Evolutionary conservation across 1,140 invertebrate genomes (phyloP), one percentile per base, ranked within the genome.

Genomic region (Trigoniulus corallinus): DNA sequence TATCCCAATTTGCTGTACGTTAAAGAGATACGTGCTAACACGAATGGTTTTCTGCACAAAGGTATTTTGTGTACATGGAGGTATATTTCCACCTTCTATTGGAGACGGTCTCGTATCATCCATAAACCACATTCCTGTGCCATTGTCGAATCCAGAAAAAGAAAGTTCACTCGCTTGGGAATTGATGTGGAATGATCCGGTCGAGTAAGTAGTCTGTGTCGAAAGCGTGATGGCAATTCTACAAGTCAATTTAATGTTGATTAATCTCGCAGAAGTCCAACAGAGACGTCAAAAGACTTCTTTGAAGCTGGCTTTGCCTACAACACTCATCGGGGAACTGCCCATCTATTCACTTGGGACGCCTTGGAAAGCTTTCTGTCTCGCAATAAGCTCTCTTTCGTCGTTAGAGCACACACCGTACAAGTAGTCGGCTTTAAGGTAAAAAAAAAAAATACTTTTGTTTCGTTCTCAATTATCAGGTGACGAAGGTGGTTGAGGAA

Each of bases 101-200:
- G 73, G 62, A 71, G 21, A 45, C 24, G 61, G 77, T 63, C 60
- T 69, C 69, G 53, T 70, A 64, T 51, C 65, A 68, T 47, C 61
- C 58, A 54, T 74, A 64, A 67, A 81, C 56, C 70, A 73, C 37
- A 76, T 83, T 52, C 79, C 79, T 0, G 65, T 69, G 34, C 77
- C 78, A 1, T 60, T 84, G 29, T 60, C 64, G n/a, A 67, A 76
- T 26, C 80, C 80, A 0, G 74, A 80, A 52, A 62, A 66, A 47
- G 72, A 80, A 58, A 79, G 77, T 63, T 65, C 72, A 12, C 60
- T 82, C 23, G 78, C 80, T 1, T 84, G 82, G 82, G 79, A 84
- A 57, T 64, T 83, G 1, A 72, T 84, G 66, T 84, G 82, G 81
- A 83, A 80, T 65, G 82, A 84, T 67, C 82, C 82, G 13, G 61